A percentile compares a stretch with the other conserved stretches of the same genome.
Evolutionary conservation across 1,140 invertebrate genomes (phyloP).

Genomic region (Stenopsyche tienmushanensis): DNA sequence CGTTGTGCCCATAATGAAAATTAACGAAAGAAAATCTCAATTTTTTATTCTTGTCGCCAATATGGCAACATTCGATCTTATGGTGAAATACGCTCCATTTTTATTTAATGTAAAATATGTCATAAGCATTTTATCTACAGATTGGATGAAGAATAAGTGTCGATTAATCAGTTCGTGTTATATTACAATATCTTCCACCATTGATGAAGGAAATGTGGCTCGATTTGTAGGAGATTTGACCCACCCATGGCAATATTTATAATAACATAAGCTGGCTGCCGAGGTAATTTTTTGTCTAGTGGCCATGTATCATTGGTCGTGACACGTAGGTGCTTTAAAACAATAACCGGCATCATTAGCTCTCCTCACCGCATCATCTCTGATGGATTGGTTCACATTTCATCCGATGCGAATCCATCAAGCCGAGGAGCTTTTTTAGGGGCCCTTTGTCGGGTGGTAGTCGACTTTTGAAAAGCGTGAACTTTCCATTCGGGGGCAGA

Average conservation of each 20-base stretch:
- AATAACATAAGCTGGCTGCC: neutral
- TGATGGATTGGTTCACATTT: constrained; percentile 19
- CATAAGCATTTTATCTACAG: no score
- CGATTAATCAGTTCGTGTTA: neutral
- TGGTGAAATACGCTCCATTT: no score
- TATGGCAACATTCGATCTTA: no score
- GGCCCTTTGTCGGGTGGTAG: neutral
- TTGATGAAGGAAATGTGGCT: neutral
- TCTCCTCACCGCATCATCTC: neutral
- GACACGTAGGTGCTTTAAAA: constrained; percentile 35
- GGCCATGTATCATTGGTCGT: constrained; percentile 1
- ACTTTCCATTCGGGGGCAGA: constrained; percentile 18
- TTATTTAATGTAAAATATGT: no score
- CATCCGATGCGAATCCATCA: constrained; percentile 30
- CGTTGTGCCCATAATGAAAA: no score
- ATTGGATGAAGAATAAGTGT: neutral
- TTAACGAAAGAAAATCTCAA: no score
- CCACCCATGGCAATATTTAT: neutral
- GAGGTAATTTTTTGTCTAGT: neutral
- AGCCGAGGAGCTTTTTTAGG: constrained; percentile 7
- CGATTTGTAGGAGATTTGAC: neutral
- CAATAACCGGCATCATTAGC: constrained; percentile 38
- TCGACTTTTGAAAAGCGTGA: constrained; percentile 26
- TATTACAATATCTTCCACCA: neutral
- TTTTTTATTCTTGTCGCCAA: no score